Evolutionary conservation across 2,888 invertebrate genomes (phyloP).

Genomic region (Drosophila rubida): DNA sequence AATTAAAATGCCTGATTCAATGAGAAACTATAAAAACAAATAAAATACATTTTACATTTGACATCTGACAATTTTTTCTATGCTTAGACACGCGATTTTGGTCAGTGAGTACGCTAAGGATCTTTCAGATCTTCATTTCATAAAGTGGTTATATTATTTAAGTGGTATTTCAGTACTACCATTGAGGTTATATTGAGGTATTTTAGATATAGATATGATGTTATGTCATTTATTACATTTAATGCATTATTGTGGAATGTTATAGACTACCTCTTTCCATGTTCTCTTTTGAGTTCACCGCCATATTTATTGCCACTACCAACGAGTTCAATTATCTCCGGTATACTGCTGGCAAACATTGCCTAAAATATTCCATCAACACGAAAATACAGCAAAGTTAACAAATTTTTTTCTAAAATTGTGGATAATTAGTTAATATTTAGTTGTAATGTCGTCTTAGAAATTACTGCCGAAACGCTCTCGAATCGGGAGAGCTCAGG

Average conservation of each 20-base stretch:
- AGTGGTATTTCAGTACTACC: conserved; percentile 47
- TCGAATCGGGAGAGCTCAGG: conserved; percentile 26
- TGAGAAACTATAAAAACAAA: conserved; percentile 11
- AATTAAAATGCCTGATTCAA: neutral
- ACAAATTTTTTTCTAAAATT: conserved; percentile 28
- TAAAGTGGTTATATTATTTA: conserved; percentile 43
- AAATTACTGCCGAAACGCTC: conserved; percentile 23
- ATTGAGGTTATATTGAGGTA: conserved; percentile 43
- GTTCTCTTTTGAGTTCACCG: conserved; percentile 99
- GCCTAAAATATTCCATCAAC: conserved; percentile 89
- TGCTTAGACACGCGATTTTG: neutral
- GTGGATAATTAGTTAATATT: conserved; percentile 32
- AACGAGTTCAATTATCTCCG: conserved; percentile 99
- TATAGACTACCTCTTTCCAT: conserved; percentile 97
- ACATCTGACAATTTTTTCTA: conserved; percentile 9
- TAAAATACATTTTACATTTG: conserved; percentile 1
- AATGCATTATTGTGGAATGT: conserved; percentile 34
- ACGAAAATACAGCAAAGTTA: conserved; percentile 56
- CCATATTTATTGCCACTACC: conserved; percentile 99
- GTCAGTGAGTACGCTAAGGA: conserved; percentile 9
- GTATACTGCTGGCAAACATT: conserved; percentile 99
- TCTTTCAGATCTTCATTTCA: conserved; percentile 22
- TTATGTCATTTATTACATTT: conserved; percentile 54
- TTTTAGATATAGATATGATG: conserved; percentile 44
- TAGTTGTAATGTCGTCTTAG: conserved; percentile 42